A percentile compares a stretch with the other conserved stretches of the same genome.
Evolutionary conservation across 2,113 vertebrate species (phyloP).

Genomic region (Cariama cristata): DNA sequence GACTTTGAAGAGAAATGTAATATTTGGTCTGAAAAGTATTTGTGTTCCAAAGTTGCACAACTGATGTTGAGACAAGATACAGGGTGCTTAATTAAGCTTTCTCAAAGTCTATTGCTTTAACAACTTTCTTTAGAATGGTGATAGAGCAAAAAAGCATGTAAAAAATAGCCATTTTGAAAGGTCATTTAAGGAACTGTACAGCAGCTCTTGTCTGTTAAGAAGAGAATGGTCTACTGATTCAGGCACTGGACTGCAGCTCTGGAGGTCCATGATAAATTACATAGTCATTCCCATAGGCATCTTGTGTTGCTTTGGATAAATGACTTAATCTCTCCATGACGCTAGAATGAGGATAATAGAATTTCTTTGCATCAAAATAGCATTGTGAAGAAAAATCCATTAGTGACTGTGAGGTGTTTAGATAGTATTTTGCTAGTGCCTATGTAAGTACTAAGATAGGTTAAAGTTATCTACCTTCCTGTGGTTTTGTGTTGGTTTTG

Average conservation of each 20-base stretch:
- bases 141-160: background rate
- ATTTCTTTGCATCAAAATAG: slow-evolving; percentile 44
- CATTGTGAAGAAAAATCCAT: slow-evolving; percentile 38
- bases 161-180: background rate
- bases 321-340: slow-evolving; percentile 52
- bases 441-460: background rate
- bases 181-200: slow-evolving; percentile 32
- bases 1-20: background rate
- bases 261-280: slow-evolving; percentile 57
- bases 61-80: background rate
- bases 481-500: background rate
- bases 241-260: background rate
- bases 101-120: background rate
- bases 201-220: background rate
- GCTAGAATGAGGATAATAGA: slow-evolving; percentile 44
- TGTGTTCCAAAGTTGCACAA: background rate
- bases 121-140: background rate
- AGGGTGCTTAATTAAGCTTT: background rate
- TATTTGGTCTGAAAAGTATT: background rate
- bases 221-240: slow-evolving; percentile 36
- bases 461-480: background rate
- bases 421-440: background rate
- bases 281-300: slow-evolving; percentile 42
- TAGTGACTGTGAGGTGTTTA: background rate
- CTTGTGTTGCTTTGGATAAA: slow-evolving; percentile 56